Conservation (phyloP, 2,888 invertebrate species). For the Aporophyla lueneburgensis region DNA sequence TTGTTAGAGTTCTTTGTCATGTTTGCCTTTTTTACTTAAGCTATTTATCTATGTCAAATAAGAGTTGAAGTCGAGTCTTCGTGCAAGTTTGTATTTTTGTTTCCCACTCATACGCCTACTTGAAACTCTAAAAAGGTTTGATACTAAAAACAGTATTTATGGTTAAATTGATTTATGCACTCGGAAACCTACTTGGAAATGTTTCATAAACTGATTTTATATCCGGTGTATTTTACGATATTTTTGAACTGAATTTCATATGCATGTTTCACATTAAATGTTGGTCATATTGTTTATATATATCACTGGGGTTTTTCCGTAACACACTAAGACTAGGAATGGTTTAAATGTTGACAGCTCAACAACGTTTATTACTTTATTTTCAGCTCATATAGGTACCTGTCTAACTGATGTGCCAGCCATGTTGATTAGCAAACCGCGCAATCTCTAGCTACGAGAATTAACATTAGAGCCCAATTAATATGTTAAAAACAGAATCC, state of each 20-base stretch:
- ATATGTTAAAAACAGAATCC: not conserved
- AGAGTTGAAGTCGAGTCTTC: not conserved
- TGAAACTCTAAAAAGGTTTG: slow-evolving; percentile 1
- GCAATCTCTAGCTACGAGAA: not conserved
- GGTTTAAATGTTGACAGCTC: too few species aligned
- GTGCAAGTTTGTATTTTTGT: not conserved
- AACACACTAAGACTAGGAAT: too few species aligned
- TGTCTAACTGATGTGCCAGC: not conserved
- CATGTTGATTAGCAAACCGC: not conserved
- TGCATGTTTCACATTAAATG: not conserved
- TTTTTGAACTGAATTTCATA: slow-evolving; percentile 5
- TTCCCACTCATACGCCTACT: slow-evolving; percentile 20
- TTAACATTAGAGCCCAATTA: not conserved
- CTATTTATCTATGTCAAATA: slow-evolving; percentile 8
- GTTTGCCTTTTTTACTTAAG: not conserved
- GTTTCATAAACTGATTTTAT: slow-evolving; percentile 26
- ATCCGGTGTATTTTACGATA: slow-evolving; percentile 33
- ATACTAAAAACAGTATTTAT: slow-evolving; percentile 15
- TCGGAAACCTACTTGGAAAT: slow-evolving; percentile 1
- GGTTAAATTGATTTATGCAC: slow-evolving; percentile 12
- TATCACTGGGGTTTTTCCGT: too few species aligned
- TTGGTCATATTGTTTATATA: not conserved
- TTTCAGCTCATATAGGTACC: too few species aligned
- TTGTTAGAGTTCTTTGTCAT: not conserved
- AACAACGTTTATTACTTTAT: too few species aligned